Evolutionary conservation across 2,797 vertebrate genomes (phyloP).

Genomic region (Gobionotothen gibberifrons): DNA sequence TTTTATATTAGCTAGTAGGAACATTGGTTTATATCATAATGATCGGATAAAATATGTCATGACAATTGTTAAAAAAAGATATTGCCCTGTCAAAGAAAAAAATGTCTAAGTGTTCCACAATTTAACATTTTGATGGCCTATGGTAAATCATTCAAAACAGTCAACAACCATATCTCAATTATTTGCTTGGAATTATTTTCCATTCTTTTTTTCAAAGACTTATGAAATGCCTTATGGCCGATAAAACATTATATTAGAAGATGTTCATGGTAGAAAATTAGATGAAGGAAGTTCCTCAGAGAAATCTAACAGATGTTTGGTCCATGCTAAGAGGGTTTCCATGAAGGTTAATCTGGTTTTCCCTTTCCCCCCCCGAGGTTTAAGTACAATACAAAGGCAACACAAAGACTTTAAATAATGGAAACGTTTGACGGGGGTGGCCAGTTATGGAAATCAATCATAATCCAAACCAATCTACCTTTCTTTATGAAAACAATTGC

Average conservation of each 20-base stretch:
- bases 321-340: conserved; percentile 14
- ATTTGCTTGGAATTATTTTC: not conserved
- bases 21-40: not conserved
- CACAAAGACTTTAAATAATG: conserved; percentile 1
- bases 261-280: not conserved
- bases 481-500: conserved; percentile 28
- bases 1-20: not conserved
- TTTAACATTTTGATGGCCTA: not conserved
- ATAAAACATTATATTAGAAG: not conserved
- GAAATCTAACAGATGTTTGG: conserved; percentile 11
- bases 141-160: not conserved
- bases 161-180: not conserved
- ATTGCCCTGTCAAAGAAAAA: not conserved
- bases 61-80: not conserved
- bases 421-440: conserved; percentile 3
- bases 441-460: conserved; percentile 32
- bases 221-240: no score
- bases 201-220: not conserved
- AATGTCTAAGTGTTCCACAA: not conserved
- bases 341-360: conserved; percentile 29
- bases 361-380: conserved; percentile 23
- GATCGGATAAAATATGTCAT: not conserved
- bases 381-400: conserved; percentile 18
- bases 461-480: conserved; percentile 40
- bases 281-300: not conserved